Evolutionary conservation across 2,113 vertebrate species (phyloP).

Genomic region (Toxotes jaculatrix): DNA sequence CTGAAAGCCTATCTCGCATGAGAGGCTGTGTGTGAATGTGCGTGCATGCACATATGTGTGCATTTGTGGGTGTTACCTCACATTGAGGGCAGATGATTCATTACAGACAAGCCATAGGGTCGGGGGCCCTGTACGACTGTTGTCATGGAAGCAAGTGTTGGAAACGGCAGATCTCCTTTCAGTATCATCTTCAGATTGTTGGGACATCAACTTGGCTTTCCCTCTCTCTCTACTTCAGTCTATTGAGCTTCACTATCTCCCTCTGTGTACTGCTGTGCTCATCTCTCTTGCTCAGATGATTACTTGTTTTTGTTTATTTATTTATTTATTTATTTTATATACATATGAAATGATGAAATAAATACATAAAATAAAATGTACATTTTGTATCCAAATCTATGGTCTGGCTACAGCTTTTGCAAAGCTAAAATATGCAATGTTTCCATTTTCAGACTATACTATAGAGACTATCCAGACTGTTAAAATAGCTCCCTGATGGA

Average conservation of each 20-base stretch:
- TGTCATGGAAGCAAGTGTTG: slow-evolving; percentile 78
- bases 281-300: background rate
- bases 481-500: background rate
- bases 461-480: background rate
- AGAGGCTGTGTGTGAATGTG: slow-evolving; percentile 10
- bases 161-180: slow-evolving; percentile 76
- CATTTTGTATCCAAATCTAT: background rate
- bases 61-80: slow-evolving; percentile 66
- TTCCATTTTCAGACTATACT: background rate
- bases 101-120: slow-evolving; percentile 66
- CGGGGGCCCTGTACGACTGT: slow-evolving; percentile 66
- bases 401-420: background rate
- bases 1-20: slow-evolving; percentile 34
- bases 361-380: background rate
- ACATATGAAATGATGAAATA: background rate
- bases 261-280: background rate
- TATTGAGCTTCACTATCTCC: background rate
- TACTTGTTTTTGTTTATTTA: background rate
- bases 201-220: slow-evolving; percentile 34
- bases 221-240: background rate
- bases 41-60: slow-evolving; percentile 43
- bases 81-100: slow-evolving; percentile 73
- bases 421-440: background rate
- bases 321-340: background rate
- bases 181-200: slow-evolving; percentile 75